These are phyloP conservation scores for Eublepharis macularius DNA, from an alignment of 2,113 vertebrate genomes.

Conservation along the genomic window DNA sequence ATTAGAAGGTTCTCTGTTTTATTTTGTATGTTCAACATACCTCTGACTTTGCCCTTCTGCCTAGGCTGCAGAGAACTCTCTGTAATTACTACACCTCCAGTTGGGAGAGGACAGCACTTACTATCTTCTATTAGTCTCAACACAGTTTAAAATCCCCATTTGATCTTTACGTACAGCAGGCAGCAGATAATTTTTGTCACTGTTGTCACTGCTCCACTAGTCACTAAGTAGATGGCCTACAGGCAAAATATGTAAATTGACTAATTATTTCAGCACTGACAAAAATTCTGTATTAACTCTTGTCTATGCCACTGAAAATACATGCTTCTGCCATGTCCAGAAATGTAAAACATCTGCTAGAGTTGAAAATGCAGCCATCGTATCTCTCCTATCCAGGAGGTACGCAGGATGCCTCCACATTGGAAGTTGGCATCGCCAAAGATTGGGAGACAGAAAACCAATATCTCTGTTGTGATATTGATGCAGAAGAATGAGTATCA, in stretches of 20 bases:
- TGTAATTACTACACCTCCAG: conserved; percentile 1
- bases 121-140: conserved; percentile 41
- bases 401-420: background rate
- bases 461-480: background rate
- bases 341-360: background rate
- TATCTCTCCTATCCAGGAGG: background rate
- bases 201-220: conserved; percentile 46
- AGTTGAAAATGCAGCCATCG: background rate
- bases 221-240: conserved; percentile 55
- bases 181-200: conserved; percentile 45
- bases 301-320: conserved; percentile 19
- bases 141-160: conserved; percentile 56
- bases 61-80: conserved; percentile 32
- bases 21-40: conserved; percentile 19
- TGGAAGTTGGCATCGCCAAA: too few species aligned
- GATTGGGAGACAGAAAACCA: background rate
- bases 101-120: background rate
- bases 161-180: conserved; percentile 55
- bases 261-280: conserved; percentile 62
- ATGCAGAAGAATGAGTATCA: background rate
- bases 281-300: conserved; percentile 53
- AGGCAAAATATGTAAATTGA: conserved; percentile 68
- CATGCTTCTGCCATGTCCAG: conserved; percentile 25
- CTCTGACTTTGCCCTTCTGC: conserved; percentile 47
- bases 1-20: conserved; percentile 33